phyloP scores from a whole-genome alignment of 1,140 invertebrate genomes.

The Drosophila santomea region DNA sequence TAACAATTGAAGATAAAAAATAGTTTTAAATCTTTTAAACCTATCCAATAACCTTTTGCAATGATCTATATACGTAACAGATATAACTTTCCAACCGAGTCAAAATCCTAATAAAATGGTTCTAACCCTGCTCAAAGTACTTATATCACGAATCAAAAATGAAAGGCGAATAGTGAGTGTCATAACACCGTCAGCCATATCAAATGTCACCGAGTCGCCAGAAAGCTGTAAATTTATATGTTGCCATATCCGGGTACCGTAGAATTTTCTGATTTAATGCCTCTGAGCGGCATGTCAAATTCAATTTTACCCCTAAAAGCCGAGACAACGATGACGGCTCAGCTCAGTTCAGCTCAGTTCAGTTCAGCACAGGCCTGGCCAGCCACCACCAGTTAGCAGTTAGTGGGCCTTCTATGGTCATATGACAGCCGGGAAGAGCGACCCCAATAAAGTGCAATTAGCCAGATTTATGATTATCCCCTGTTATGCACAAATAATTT shows the following conservation, averaged over 20 bases:
- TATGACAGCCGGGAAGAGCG: slow-evolving; percentile 33
- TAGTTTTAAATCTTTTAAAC: no score
- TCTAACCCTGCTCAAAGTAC: not conserved
- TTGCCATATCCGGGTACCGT: slow-evolving; percentile 43
- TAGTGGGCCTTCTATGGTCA: slow-evolving; percentile 23
- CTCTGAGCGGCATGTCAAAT: slow-evolving; percentile 76
- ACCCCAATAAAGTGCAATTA: slow-evolving; percentile 84
- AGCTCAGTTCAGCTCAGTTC: not conserved
- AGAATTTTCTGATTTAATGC: slow-evolving; percentile 70
- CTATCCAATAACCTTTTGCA: no score
- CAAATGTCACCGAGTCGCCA: slow-evolving; percentile 59
- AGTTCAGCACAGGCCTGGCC: not conserved
- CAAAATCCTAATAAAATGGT: no score
- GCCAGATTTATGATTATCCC: slow-evolving; percentile 84
- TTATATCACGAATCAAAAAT: not conserved
- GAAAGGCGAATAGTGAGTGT: slow-evolving; percentile 27
- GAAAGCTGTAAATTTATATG: slow-evolving; percentile 73
- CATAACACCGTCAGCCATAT: slow-evolving; percentile 69
- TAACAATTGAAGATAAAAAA: no score
- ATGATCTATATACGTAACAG: no score
- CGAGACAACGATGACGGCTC: slow-evolving; percentile 28
- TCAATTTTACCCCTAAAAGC: slow-evolving; percentile 73
- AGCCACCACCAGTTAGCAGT: slow-evolving; percentile 45
- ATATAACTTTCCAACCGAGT: no score
- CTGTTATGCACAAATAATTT: slow-evolving; percentile 84